A percentile compares a stretch with the other conserved stretches of the same genome.
Evolutionary conservation across 2,888 invertebrate genomes (phyloP).

Genomic region (Andrena chrysosceles): DNA sequence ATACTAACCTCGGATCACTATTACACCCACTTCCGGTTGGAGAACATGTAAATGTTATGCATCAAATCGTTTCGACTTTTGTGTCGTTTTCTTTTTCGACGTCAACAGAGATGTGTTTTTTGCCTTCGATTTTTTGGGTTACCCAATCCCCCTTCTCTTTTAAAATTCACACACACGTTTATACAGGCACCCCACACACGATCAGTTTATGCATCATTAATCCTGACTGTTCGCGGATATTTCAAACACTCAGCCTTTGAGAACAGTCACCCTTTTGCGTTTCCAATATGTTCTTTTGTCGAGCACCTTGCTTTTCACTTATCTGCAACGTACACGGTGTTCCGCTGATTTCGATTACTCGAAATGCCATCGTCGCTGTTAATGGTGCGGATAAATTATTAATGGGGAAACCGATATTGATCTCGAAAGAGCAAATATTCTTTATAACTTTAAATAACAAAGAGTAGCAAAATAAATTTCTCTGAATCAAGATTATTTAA

Average conservation of each 20-base stretch:
- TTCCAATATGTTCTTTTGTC: slow-evolving; percentile 25
- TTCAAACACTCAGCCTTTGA: slow-evolving; percentile 15
- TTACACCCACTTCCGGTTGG: slow-evolving; percentile 43
- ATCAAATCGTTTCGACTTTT: slow-evolving; percentile 38
- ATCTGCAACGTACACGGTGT: slow-evolving; percentile 1
- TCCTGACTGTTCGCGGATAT: neutral
- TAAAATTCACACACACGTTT: slow-evolving; percentile 13
- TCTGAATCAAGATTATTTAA: too few species aligned
- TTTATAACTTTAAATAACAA: neutral
- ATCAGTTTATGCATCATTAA: slow-evolving; percentile 17
- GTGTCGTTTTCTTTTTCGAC: slow-evolving; percentile 39
- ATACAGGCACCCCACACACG: slow-evolving; percentile 5
- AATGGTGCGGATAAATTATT: neutral
- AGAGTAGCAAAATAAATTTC: too few species aligned
- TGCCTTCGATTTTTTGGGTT: slow-evolving; percentile 45
- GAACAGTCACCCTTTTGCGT: slow-evolving; percentile 31
- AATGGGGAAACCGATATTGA: neutral
- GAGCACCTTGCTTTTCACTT: slow-evolving; percentile 42
- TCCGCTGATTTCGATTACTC: neutral
- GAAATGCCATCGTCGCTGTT: neutral
- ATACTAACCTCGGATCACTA: slow-evolving; percentile 46
- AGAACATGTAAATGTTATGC: slow-evolving; percentile 55
- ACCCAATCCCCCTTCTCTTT: slow-evolving; percentile 54
- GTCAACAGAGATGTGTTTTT: slow-evolving; percentile 31
- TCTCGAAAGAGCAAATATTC: neutral